These are phyloP conservation scores for Periplaneta americana DNA, from an alignment of 1,140 invertebrate species.

Conservation along the genomic window DNA sequence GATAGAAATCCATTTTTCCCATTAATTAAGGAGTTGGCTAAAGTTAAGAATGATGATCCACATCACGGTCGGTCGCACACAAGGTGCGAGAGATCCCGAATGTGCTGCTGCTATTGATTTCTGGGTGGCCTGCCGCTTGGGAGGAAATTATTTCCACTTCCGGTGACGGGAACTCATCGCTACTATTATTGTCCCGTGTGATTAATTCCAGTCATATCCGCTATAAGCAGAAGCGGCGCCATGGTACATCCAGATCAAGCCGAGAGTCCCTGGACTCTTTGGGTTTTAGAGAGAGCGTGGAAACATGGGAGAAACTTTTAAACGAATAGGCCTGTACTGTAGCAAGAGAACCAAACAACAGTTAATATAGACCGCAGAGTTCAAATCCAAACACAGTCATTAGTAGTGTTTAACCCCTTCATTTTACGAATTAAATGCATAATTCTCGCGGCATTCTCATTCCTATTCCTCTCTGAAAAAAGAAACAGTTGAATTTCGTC, in stretches of 20 bases:
- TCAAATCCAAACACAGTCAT: too few relatives aligned
- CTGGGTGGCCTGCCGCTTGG: neutral
- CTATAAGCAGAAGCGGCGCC: neutral
- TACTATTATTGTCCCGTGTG: conserved; percentile 8
- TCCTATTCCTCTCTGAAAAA: too few relatives aligned
- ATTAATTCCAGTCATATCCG: conserved; percentile 11
- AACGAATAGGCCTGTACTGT: neutral
- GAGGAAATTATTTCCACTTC: conserved; percentile 13
- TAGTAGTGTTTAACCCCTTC: too few relatives aligned
- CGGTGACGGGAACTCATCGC: conserved; percentile 11
- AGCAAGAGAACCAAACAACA: too few relatives aligned
- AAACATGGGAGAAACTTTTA: neutral
- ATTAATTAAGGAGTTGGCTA: neutral
- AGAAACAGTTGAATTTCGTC: too few relatives aligned
- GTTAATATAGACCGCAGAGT: too few relatives aligned
- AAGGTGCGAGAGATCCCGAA: neutral
- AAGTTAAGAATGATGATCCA: neutral
- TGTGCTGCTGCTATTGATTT: neutral
- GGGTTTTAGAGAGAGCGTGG: neutral
- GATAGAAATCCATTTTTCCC: neutral
- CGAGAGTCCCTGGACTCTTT: neutral
- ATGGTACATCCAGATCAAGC: neutral
- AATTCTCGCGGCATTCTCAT: too few relatives aligned
- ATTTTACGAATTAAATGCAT: too few relatives aligned
- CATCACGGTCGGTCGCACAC: too few relatives aligned